A percentile compares a stretch with the other conserved stretches of the same genome.
Conservation (phyloP, 2,113 vertebrate genomes). For the Microtus ochrogaster region DNA sequence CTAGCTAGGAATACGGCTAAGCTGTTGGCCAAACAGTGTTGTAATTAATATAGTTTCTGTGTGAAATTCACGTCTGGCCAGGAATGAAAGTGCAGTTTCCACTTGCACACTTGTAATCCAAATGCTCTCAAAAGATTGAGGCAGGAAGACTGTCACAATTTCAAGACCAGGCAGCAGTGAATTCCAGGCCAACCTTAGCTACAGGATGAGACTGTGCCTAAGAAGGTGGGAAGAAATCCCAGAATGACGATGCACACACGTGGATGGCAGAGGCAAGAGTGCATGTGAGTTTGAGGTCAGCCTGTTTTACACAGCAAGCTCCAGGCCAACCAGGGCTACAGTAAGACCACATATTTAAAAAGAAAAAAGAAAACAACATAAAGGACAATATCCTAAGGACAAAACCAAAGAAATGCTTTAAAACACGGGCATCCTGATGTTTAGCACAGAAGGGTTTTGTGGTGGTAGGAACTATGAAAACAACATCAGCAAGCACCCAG, state of each 20-base stretch:
- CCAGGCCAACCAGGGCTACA: neutral
- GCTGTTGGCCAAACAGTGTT: no score
- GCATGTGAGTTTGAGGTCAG: neutral
- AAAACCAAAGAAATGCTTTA: neutral
- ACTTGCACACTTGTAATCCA: neutral
- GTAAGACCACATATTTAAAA: neutral
- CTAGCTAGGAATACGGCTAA: no score
- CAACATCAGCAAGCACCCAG: neutral
- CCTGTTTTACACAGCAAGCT: neutral
- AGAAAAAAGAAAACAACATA: neutral
- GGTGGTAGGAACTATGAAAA: neutral
- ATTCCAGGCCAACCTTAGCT: neutral
- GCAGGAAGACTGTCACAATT: neutral
- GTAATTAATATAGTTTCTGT: no score
- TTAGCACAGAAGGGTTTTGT: no score
- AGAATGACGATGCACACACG: neutral
- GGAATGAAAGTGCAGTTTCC: no score
- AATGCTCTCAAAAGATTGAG: neutral
- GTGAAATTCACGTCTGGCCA: no score
- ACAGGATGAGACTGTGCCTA: neutral
- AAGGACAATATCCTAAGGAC: neutral
- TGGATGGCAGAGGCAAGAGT: neutral
- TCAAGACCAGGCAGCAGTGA: neutral
- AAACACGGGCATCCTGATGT: neutral
- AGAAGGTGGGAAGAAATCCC: no score